Base-by-base conservation (phyloP, 2,113 vertebrate species). In the Monopterus albus region DNA sequence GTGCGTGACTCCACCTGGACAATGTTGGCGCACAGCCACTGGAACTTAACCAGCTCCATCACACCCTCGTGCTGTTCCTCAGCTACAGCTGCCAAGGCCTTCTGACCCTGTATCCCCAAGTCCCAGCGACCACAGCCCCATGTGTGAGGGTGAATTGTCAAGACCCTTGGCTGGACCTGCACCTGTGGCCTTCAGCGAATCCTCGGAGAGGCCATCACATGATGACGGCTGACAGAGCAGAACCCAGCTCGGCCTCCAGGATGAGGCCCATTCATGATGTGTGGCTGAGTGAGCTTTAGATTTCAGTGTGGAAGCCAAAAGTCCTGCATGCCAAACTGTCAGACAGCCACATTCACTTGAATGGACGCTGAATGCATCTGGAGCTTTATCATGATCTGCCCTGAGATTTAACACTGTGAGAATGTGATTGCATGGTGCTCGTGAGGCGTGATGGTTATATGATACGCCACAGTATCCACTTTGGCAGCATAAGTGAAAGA, bases 151-250 rank as follows among this genome's bases (percentile, higher is more conserved):
- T 76, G 42, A 72, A 52, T 52, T 51, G 35, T 29, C 35, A 0
- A 70, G 55, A 67, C 73, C 81, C 49, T 58, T 17, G 46, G 40
- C 42, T 87, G 53, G 40, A 52, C 51, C 64, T 78, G 59, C 82
- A 87, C 78, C 89, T 87, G 86, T 72, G 79, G 67, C 81, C 85
- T 60, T 40, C 51, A 26, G 46, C 42, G 45, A 60, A 38, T 71
- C 67, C 71, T 75, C 13, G 1, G 51, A 66, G 79, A 63, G 28
- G 21, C 60, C 67, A 46, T 78, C 72, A 62, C 58, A 52, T 53
- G 62, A 73, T 65, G 62, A 73, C 53, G 43, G 69, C 64, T 76
- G 74, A 86, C 58, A 23, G 66, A 47, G 56, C 56, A 26, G 51
- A 47, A 18, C 53, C 58, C 31, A 8, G 9, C 43, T 63, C 53